Base-by-base conservation (phyloP, 2,888 invertebrate genomes). In the Teleogryllus oceanicus region DNA sequence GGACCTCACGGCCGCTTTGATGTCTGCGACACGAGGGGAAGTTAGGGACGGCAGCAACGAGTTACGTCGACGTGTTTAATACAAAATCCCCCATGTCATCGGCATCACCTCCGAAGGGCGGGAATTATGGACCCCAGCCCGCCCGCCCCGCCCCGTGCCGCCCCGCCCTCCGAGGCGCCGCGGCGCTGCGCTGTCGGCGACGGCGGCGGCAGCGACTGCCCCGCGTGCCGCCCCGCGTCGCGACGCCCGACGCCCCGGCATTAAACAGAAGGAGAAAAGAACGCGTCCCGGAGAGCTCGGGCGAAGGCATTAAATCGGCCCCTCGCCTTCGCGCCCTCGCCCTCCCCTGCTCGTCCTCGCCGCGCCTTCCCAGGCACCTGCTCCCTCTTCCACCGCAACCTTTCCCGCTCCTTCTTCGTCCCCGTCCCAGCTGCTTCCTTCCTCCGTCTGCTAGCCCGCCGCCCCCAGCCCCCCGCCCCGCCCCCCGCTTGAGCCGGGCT, bases 1-100 rank as follows among this genome's bases (percentile, higher is more conserved):
- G 62, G 62, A 62, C 62, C 62, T 62, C 62, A 62, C 62, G 62
- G 62, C n/a, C 62, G 62, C 62, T 62, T 62, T 62, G 62, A 62
- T 62, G 62, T 62, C 62, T 62, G 62, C 62, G 62, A 62, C 62
- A n/a, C 13, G 62, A 62, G 62, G 62, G 62, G 62, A 62, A 62
- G 62, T 62, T 62, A 62, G 62, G 62, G 62, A 62, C 62, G 62
- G 62, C 62, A 62, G 62, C 62, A 62, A 62, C 62, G 62, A 62
- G 62, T 62, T 62, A 62, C 62, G 62, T 62, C 62, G 62, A 62
- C 62, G 62, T 62, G 62, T 62, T 62, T 62, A 62, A 62, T 62
- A 62, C 62, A 62, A 62, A 62, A 62, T 62, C 62, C 62, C 62
- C 62, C 62, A 62, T 62, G 62, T 62, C 62, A 62, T 62, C 62